phyloP scores from a whole-genome alignment of 2,113 vertebrate genomes.

The Alethe castanea region DNA sequence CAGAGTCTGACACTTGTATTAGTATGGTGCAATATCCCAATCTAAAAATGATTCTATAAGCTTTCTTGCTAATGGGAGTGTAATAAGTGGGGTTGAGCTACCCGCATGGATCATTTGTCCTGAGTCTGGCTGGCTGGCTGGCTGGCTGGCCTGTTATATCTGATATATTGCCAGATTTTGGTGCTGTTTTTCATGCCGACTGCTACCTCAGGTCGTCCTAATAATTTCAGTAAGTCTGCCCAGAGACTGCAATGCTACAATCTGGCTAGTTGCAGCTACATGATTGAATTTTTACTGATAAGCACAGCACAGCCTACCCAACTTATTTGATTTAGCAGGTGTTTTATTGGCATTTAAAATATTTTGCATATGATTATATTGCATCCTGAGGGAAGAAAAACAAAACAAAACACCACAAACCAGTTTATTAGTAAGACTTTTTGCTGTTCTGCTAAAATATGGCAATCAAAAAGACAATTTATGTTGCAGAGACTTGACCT shows the following conservation, averaged over 20 bases:
- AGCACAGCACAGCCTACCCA: neutral
- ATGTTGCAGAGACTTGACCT: neutral
- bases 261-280: neutral
- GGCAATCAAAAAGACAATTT: neutral
- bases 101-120: neutral
- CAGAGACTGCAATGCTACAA: neutral
- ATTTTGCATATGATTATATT: conserved; percentile 1
- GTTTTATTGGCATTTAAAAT: neutral
- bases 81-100: neutral
- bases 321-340: conserved; percentile 21
- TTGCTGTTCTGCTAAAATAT: neutral
- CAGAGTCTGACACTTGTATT: neutral
- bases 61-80: neutral
- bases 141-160: neutral
- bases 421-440: neutral
- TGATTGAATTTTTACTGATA: neutral
- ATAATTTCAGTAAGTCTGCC: neutral
- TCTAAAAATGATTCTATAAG: neutral
- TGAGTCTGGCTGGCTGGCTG: neutral
- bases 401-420: neutral
- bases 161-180: neutral
- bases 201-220: neutral
- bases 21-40: neutral
- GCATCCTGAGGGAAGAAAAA: neutral
- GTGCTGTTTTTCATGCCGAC: neutral